These are phyloP conservation scores for Rhopalosiphum nymphaeae DNA, from an alignment of 2,888 invertebrate genomes.

Conservation along the genomic window DNA sequence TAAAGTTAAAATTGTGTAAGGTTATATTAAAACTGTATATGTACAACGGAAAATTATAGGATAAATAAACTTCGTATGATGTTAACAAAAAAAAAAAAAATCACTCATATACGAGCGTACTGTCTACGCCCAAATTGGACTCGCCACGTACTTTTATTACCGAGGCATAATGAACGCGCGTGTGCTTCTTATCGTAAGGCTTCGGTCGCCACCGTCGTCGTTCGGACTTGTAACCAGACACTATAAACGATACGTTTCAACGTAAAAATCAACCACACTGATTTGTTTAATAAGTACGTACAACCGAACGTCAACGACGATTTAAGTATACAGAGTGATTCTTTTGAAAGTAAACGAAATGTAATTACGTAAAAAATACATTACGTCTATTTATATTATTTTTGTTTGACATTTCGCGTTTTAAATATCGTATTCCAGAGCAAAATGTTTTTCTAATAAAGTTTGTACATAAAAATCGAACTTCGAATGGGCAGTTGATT, in stretches of 20 bases:
- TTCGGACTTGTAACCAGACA: neutral
- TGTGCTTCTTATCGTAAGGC: neutral
- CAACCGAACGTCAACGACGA: neutral
- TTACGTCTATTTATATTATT: too few relatives aligned
- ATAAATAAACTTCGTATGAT: neutral
- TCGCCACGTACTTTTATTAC: neutral
- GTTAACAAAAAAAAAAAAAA: neutral
- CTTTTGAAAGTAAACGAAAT: neutral
- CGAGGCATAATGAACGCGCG: neutral
- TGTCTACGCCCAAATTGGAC: neutral
- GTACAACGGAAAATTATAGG: neutral
- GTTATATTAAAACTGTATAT: neutral
- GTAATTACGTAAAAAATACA: too few relatives aligned
- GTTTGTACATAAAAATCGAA: neutral
- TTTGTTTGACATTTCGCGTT: neutral
- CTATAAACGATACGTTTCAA: neutral
- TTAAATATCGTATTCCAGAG: neutral
- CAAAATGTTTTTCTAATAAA: neutral
- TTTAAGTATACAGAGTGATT: neutral
- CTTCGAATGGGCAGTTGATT: neutral
- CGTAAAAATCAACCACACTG: neutral
- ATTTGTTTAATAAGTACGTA: neutral
- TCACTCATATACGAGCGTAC: neutral
- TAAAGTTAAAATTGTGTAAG: neutral
- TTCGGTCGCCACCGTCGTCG: neutral